A percentile compares a stretch with the other conserved stretches of the same genome.
These are phyloP conservation scores for Procambarus virginalis DNA, from an alignment of 1,140 invertebrate genomes.

Conservation along the genomic window DNA sequence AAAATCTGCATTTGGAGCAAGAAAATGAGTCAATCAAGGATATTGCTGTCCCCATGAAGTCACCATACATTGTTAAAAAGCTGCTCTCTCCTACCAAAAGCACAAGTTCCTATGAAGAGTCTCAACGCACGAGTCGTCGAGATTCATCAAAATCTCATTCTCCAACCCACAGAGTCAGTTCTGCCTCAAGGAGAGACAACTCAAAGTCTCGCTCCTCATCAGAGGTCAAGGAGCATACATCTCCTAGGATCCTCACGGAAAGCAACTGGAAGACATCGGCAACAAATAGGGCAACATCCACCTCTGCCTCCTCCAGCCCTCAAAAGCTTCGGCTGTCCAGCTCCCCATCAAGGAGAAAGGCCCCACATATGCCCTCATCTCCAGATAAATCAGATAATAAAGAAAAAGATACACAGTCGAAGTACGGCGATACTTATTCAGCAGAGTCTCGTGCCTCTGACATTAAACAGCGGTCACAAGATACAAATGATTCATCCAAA, in stretches of 20 bases:
- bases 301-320: not conserved
- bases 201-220: slow-evolving; percentile 17
- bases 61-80: slow-evolving; percentile 69
- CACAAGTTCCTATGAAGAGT: slow-evolving; percentile 2
- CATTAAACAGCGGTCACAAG: not conserved
- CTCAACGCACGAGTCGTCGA: slow-evolving; percentile 18
- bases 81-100: slow-evolving; percentile 32
- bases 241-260: slow-evolving; percentile 22
- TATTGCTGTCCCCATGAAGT: slow-evolving; percentile 45
- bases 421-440: not conserved
- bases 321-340: not conserved
- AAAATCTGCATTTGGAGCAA: not conserved
- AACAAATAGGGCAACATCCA: not conserved
- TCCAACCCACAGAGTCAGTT: slow-evolving; percentile 17
- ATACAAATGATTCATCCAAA: not conserved
- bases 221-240: not conserved
- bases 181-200: slow-evolving; percentile 6
- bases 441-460: not conserved
- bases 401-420: not conserved
- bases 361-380: not conserved
- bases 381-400: not conserved
- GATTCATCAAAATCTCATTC: slow-evolving; percentile 33
- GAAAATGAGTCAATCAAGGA: slow-evolving; percentile 27
- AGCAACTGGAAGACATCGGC: slow-evolving; percentile 30
- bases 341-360: not conserved